Evolutionary conservation across 2,888 invertebrate genomes (phyloP).

Genomic region (Pteria penguin): DNA sequence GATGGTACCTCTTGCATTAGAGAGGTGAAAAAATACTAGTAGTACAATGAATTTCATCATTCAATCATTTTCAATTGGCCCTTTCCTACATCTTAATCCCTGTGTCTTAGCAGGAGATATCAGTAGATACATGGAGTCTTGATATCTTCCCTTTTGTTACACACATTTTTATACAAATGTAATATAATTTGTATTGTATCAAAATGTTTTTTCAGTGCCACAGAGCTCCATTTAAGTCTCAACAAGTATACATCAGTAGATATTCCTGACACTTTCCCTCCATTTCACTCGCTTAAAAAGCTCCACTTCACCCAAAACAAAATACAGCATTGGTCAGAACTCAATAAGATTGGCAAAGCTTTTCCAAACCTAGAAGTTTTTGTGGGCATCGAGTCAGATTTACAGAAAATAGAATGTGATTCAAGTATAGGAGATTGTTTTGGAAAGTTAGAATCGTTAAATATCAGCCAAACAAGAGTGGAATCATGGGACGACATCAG

Average conservation of each 20-base stretch:
- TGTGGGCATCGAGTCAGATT: constrained; percentile 83
- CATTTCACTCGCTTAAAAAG: constrained; percentile 86
- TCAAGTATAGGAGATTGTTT: constrained; percentile 77
- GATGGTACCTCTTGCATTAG: no score
- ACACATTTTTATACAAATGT: background rate
- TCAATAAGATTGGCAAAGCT: constrained; percentile 90
- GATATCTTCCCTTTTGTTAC: background rate
- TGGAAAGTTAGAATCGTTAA: constrained; percentile 83
- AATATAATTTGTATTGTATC: constrained; percentile 20
- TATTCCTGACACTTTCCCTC: constrained; percentile 67
- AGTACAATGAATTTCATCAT: no score
- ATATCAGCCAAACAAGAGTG: constrained; percentile 91
- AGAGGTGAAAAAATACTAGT: no score
- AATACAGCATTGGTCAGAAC: constrained; percentile 90
- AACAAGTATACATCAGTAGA: constrained; percentile 84
- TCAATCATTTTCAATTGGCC: no score
- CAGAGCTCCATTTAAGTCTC: constrained; percentile 94
- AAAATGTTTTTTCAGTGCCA: constrained; percentile 83
- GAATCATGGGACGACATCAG: constrained; percentile 95
- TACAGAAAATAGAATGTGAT: constrained; percentile 50
- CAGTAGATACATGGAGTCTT: no score
- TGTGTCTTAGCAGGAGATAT: no score
- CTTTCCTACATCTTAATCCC: no score
- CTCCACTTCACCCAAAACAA: constrained; percentile 94
- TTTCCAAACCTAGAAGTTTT: constrained; percentile 93